These are phyloP conservation scores for Anadara kagoshimensis DNA, from an alignment of 1,140 invertebrate genomes.

Conservation along the genomic window DNA sequence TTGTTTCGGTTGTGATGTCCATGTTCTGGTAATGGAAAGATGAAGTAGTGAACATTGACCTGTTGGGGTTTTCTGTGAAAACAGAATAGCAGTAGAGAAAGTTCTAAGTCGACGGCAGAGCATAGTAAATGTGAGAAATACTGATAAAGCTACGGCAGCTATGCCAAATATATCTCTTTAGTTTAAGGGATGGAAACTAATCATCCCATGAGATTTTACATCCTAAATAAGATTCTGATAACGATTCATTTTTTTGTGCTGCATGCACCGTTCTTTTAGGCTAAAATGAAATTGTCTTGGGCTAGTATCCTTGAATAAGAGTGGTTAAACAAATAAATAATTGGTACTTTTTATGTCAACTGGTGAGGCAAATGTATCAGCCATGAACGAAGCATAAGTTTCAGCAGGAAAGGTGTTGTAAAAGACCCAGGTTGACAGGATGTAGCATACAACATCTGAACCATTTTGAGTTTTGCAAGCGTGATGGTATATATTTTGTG, in stretches of 20 bases:
- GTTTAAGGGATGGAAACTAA: background rate
- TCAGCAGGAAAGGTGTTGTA: slow-evolving; percentile 17
- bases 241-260: background rate
- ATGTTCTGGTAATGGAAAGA: too few species aligned
- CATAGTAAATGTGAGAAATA: background rate
- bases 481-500: slow-evolving; percentile 18
- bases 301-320: slow-evolving; percentile 9
- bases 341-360: slow-evolving; percentile 6
- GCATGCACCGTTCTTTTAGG: too few species aligned
- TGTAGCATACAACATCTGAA: slow-evolving; percentile 3
- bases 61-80: slow-evolving; percentile 19
- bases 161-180: background rate
- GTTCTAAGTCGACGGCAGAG: slow-evolving; percentile 17
- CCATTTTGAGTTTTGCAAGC: slow-evolving; percentile 23
- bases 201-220: background rate
- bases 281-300: slow-evolving; percentile 15
- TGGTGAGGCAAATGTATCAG: slow-evolving; percentile 4
- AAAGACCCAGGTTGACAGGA: slow-evolving; percentile 9
- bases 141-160: background rate
- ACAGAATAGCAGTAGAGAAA: slow-evolving; percentile 8
- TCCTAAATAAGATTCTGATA: slow-evolving; percentile 2
- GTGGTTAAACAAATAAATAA: slow-evolving; percentile 9
- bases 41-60: too few species aligned
- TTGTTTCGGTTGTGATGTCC: too few species aligned
- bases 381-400: slow-evolving; percentile 10